Conservation (phyloP, 2,797 vertebrate genomes). For the Acestrorhynchus altus region DNA sequence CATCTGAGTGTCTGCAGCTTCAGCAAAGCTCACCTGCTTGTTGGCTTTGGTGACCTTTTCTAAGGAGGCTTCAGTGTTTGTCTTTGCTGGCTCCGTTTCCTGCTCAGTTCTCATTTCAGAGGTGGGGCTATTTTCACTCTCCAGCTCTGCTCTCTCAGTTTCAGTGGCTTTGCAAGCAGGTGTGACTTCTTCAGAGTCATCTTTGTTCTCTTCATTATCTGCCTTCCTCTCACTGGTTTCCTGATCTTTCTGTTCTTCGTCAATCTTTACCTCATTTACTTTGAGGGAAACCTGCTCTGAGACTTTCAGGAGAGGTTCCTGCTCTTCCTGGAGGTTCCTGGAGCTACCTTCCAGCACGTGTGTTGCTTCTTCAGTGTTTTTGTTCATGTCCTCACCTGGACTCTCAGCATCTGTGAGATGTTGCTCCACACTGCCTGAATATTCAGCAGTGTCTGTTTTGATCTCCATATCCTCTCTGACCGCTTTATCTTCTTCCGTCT, state of each 20-base stretch:
- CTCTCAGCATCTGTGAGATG: background rate
- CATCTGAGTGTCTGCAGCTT: too few relatives aligned
- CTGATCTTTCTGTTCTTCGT: background rate
- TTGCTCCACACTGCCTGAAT: background rate
- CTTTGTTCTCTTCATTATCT: background rate
- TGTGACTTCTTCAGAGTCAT: background rate
- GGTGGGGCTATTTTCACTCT: background rate
- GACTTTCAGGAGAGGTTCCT: background rate
- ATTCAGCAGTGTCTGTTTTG: background rate
- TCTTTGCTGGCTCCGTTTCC: slow-evolving; percentile 19
- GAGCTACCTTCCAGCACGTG: background rate
- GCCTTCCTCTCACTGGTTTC: background rate
- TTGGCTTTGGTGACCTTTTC: slow-evolving; percentile 12
- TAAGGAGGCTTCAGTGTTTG: background rate
- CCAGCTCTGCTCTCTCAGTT: background rate
- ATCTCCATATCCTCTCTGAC: background rate
- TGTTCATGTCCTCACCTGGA: background rate
- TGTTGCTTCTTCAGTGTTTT: background rate
- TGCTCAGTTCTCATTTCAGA: background rate
- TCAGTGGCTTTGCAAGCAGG: background rate
- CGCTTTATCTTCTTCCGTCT: background rate
- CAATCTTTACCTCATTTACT: background rate
- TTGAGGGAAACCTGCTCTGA: background rate
- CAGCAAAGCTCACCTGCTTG: slow-evolving; percentile 52
- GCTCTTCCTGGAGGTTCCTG: background rate